Percentiles rank a stretch among this genome's conserved stretches.
phyloP scores from a whole-genome alignment of 2,797 vertebrate species.

The Gymnothorax reevesii region DNA sequence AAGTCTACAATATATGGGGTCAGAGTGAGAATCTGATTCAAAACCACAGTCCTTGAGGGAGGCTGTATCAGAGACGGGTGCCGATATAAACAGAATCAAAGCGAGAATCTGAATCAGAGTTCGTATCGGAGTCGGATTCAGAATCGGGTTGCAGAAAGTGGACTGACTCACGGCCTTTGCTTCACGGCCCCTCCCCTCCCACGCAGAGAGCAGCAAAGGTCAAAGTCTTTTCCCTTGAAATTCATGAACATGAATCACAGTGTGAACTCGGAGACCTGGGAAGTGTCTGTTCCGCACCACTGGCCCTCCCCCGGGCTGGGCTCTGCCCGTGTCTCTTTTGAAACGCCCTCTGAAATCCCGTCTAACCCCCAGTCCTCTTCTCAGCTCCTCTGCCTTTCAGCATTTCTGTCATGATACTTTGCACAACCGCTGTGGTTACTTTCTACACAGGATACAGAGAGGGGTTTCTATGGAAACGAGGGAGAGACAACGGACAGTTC shows the following conservation, averaged over 20 bases:
- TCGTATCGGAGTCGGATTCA: background rate
- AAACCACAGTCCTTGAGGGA: background rate
- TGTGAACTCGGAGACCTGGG: background rate
- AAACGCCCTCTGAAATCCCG: background rate
- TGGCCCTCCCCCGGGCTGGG: background rate
- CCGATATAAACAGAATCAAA: background rate
- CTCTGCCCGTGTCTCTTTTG: background rate
- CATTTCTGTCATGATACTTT: constrained; percentile 29
- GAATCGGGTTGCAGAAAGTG: background rate
- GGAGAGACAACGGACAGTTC: constrained; percentile 95
- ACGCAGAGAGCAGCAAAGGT: background rate
- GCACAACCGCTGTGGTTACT: constrained; percentile 30
- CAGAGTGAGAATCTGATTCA: no score
- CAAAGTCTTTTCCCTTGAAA: constrained; percentile 2
- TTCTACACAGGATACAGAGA: constrained; percentile 86
- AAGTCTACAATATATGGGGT: no score
- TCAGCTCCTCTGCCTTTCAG: constrained; percentile 19
- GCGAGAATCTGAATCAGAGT: background rate
- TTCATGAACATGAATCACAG: background rate
- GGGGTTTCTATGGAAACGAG: constrained; percentile 96
- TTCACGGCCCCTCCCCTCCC: background rate
- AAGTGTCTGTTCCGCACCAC: background rate
- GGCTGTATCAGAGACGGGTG: background rate
- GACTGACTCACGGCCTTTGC: background rate
- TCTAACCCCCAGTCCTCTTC: background rate